A percentile compares a stretch with the other conserved stretches of the same genome.
Evolutionary conservation across 2,797 vertebrate genomes (phyloP).

Genomic region (Platyrinchus mystaceus): DNA sequence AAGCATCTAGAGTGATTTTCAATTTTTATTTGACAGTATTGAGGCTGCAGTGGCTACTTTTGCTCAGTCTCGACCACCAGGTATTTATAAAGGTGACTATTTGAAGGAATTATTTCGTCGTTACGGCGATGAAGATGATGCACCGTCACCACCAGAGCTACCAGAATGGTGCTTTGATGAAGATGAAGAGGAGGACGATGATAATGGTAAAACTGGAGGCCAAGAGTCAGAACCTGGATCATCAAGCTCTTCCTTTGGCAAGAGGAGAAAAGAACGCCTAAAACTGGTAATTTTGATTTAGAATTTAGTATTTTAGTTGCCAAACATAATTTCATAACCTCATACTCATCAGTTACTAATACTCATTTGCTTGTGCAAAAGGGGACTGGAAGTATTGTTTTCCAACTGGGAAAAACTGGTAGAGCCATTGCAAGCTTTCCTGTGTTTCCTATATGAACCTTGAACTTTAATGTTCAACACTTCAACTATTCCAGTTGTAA

Average conservation of each 20-base stretch:
- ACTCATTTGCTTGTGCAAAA: background rate
- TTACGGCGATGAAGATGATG: constrained; percentile 91
- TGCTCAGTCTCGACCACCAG: constrained; percentile 89
- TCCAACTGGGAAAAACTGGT: background rate
- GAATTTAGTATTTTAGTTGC: background rate
- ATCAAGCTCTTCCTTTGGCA: constrained; percentile 84
- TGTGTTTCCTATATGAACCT: background rate
- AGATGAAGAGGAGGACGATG: constrained; percentile 82
- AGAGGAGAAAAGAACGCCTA: constrained; percentile 92
- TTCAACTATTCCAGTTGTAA: background rate
- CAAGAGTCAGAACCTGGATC: constrained; percentile 92
- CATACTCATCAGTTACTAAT: background rate
- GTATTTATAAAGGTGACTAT: constrained; percentile 98
- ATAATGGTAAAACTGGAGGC: constrained; percentile 82
- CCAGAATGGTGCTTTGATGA: constrained; percentile 98
- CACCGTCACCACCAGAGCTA: constrained; percentile 87
- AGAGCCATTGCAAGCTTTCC: background rate
- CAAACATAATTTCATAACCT: background rate
- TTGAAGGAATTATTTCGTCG: constrained; percentile 96
- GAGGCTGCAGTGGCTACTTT: constrained; percentile 95
- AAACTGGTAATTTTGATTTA: constrained; percentile 85
- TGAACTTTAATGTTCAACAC: background rate
- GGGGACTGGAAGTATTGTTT: background rate
- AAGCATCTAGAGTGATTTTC: background rate
- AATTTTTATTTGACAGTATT: constrained; percentile 77